phyloP scores from a whole-genome alignment of 1,140 invertebrate species.

The Heliconius melpomene region DNA sequence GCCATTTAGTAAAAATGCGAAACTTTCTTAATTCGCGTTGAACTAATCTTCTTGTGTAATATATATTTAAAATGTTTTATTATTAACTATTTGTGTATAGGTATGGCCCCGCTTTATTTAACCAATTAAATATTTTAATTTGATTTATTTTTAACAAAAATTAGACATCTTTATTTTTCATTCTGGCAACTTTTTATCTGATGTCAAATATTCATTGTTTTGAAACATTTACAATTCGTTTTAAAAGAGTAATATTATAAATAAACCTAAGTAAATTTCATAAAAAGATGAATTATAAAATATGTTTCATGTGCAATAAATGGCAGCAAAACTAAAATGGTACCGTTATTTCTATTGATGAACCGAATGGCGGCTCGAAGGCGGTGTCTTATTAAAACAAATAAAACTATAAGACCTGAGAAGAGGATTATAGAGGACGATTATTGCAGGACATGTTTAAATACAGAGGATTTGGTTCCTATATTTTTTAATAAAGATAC shows the following conservation, averaged over 20 bases:
- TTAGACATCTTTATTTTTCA: neutral
- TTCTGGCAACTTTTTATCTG: neutral
- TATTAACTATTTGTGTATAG: too few species aligned
- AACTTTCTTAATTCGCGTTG: too few species aligned
- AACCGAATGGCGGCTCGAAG: constrained; percentile 47
- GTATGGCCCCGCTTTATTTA: too few species aligned
- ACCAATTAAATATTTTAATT: neutral
- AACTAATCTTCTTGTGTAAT: too few species aligned
- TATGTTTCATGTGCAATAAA: neutral
- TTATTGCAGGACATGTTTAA: constrained; percentile 60
- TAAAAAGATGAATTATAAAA: constrained; percentile 1
- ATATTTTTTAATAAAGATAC: constrained; percentile 57
- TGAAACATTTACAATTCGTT: neutral
- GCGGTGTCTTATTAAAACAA: constrained; percentile 27
- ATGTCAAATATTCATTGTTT: constrained; percentile 21
- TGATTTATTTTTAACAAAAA: neutral
- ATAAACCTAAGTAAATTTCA: neutral
- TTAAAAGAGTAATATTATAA: neutral
- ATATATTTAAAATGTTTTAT: too few species aligned
- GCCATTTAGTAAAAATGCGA: too few species aligned
- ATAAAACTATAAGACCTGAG: constrained; percentile 39
- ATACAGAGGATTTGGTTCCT: constrained; percentile 48
- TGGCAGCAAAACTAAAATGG: constrained; percentile 41
- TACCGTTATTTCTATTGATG: constrained; percentile 51
- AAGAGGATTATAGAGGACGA: constrained; percentile 36